These are phyloP conservation scores for Odontomachus brunneus DNA, from an alignment of 1,140 invertebrate genomes.

Conservation along the genomic window DNA sequence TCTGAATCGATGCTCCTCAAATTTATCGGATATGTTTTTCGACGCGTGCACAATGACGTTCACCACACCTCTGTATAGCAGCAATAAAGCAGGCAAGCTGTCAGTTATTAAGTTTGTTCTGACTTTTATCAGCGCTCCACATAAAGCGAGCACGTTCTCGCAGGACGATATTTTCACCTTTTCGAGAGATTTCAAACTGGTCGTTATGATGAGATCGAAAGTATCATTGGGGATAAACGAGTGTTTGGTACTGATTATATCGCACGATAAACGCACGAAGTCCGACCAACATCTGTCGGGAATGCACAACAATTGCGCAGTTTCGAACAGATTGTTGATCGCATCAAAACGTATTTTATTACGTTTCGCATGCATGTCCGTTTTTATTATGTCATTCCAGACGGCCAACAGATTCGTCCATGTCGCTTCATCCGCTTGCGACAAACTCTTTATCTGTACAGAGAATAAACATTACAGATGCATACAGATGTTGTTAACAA, in stretches of 20 bases:
- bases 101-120: slow-evolving; percentile 71
- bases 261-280: slow-evolving; percentile 64
- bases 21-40: slow-evolving; percentile 48
- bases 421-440: slow-evolving; percentile 45
- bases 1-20: slow-evolving; percentile 55
- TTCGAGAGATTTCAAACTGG: slow-evolving; percentile 62
- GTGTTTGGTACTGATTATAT: slow-evolving; percentile 61
- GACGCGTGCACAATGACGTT: slow-evolving; percentile 68
- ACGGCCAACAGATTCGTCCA: slow-evolving; percentile 65
- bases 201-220: slow-evolving; percentile 67
- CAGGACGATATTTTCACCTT: slow-evolving; percentile 60
- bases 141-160: slow-evolving; percentile 64
- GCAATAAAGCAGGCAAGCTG: slow-evolving; percentile 73
- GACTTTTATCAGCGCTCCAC: slow-evolving; percentile 65
- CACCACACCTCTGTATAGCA: slow-evolving; percentile 69
- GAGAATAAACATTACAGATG: slow-evolving; percentile 18
- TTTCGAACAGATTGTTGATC: slow-evolving; percentile 58
- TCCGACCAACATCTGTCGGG: slow-evolving; percentile 43
- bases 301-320: slow-evolving; percentile 37
- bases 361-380: slow-evolving; percentile 60
- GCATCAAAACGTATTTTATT: slow-evolving; percentile 61
- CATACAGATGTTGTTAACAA: not conserved
- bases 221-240: slow-evolving; percentile 60
- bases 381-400: slow-evolving; percentile 70
- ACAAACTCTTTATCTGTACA: slow-evolving; percentile 58